phyloP scores from a whole-genome alignment of 2,797 vertebrate species.

The Buceros bicornis region DNA sequence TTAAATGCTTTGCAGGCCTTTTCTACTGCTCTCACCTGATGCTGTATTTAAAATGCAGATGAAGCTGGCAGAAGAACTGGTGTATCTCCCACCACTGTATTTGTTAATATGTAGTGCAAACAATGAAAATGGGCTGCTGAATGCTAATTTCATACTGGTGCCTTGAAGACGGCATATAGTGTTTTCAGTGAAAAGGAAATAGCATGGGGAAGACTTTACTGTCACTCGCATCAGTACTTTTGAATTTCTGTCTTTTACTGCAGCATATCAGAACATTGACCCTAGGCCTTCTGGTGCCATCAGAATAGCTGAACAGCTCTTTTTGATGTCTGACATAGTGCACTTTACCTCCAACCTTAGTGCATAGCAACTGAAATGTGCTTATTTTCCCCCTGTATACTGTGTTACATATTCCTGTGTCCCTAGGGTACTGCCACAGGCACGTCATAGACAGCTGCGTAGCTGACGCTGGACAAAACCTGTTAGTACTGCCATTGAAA shows the following conservation, averaged over 20 bases:
- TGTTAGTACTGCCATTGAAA: not conserved
- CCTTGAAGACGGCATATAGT: not conserved
- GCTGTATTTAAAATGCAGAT: not conserved
- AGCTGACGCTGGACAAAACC: not conserved
- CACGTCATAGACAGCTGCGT: accelerated
- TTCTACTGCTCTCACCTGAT: not conserved
- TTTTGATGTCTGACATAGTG: not conserved
- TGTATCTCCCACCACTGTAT: accelerated
- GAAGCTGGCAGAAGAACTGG: not conserved
- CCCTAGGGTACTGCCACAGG: not conserved
- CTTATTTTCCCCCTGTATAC: not conserved
- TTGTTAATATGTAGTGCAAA: not conserved
- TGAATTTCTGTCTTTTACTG: not conserved
- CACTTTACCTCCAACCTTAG: not conserved
- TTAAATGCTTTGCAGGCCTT: not conserved
- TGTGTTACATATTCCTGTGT: accelerated
- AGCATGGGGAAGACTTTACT: not conserved
- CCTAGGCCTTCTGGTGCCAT: not conserved
- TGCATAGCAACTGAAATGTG: not conserved
- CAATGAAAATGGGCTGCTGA: not conserved
- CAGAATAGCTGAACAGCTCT: not conserved
- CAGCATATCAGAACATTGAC: not conserved
- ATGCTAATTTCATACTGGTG: not conserved
- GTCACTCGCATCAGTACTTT: not conserved
- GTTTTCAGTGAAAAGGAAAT: not conserved